These are phyloP conservation scores for Proterorhinus semilunaris DNA, from an alignment of 2,113 vertebrate species.

Conservation along the genomic window DNA sequence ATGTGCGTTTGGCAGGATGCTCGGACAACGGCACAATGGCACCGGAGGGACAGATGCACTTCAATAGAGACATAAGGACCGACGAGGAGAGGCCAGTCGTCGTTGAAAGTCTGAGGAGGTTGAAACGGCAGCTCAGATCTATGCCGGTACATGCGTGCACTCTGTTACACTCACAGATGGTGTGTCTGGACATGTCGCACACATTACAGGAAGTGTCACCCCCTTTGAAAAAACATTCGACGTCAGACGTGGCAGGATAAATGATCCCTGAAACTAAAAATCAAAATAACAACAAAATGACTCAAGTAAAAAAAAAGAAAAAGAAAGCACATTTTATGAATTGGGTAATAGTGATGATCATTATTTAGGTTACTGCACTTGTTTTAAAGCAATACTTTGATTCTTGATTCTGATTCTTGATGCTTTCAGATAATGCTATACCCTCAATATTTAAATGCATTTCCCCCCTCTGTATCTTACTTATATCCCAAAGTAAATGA, in stretches of 20 bases:
- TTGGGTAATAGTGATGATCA: too few species aligned
- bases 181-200: background rate
- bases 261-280: too few species aligned
- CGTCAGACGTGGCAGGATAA: slow-evolving; percentile 18
- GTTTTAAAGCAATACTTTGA: too few species aligned
- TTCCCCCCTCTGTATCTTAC: too few species aligned
- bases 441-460: too few species aligned
- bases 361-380: too few species aligned
- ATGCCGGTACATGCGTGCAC: slow-evolving; percentile 7
- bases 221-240: slow-evolving; percentile 14
- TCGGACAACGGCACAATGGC: slow-evolving; percentile 37
- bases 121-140: slow-evolving; percentile 75
- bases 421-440: background rate
- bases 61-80: slow-evolving; percentile 36
- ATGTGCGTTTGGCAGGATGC: slow-evolving; percentile 62
- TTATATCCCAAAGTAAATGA: too few species aligned
- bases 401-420: background rate
- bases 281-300: too few species aligned
- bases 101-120: slow-evolving; percentile 57
- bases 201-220: slow-evolving; percentile 4
- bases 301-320: too few species aligned
- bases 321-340: too few species aligned
- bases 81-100: slow-evolving; percentile 32
- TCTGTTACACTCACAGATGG: slow-evolving; percentile 2
- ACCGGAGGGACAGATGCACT: slow-evolving; percentile 20